phyloP scores from a whole-genome alignment of 2,113 vertebrate genomes.

The Mirza zaza region DNA sequence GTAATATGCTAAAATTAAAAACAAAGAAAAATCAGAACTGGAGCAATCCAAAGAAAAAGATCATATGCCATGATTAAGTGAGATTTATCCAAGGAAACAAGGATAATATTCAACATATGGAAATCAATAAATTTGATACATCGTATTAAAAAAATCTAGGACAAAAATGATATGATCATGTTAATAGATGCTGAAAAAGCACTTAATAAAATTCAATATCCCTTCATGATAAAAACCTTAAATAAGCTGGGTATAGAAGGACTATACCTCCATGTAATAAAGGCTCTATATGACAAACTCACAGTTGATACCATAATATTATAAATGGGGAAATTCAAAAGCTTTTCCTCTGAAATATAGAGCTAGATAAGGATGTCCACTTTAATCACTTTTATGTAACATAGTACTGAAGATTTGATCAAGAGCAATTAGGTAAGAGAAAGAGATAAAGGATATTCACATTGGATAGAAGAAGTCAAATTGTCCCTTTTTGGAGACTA shows the following conservation, averaged over 20 bases:
- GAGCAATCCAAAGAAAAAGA: background rate
- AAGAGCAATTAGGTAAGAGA: background rate
- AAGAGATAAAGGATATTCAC: background rate
- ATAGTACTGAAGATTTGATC: background rate
- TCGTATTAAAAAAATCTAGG: too few species aligned
- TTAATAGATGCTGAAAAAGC: background rate
- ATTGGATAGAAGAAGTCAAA: background rate
- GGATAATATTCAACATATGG: background rate
- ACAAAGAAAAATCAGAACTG: too few species aligned
- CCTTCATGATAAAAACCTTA: background rate
- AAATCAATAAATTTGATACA: background rate
- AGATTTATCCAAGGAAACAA: background rate
- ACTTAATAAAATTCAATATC: background rate
- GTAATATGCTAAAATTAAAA: too few species aligned
- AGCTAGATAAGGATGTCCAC: background rate
- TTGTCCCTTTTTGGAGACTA: background rate
- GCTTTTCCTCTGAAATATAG: background rate
- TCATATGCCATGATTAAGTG: background rate
- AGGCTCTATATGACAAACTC: background rate
- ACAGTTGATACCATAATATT: too few species aligned
- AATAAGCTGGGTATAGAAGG: background rate
- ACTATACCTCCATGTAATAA: background rate
- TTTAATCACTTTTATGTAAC: background rate
- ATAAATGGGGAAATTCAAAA: background rate
- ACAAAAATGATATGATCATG: background rate